These are phyloP conservation scores for Diuraphis noxia DNA, from an alignment of 1,140 invertebrate genomes.

Conservation along the genomic window DNA sequence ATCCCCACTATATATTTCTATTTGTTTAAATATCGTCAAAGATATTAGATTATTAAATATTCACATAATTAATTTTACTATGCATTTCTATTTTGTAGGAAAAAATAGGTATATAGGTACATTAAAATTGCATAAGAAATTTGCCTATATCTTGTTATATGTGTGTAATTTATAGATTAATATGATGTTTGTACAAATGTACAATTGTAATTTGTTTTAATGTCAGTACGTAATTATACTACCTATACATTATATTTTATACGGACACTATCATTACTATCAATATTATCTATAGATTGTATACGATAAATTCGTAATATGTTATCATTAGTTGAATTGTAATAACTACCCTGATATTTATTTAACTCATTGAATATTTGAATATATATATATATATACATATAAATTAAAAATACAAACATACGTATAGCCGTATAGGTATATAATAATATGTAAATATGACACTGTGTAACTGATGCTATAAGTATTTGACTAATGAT, in stretches of 20 bases:
- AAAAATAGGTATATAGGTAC: background rate
- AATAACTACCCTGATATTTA: background rate
- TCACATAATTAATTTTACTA: too few relatives aligned
- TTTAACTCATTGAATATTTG: background rate
- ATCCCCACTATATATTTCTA: too few relatives aligned
- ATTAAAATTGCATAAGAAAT: background rate
- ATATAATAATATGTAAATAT: background rate
- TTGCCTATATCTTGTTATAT: background rate
- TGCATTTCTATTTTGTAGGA: too few relatives aligned
- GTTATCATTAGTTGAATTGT: background rate
- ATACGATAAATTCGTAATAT: background rate
- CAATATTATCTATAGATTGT: background rate
- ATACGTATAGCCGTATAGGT: background rate
- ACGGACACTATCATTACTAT: background rate
- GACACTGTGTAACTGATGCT: background rate
- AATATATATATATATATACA: too few relatives aligned
- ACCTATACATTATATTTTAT: background rate
- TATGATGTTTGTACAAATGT: too few relatives aligned
- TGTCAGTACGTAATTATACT: background rate
- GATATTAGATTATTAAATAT: too few relatives aligned
- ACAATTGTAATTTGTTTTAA: too few relatives aligned
- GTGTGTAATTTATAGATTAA: too few relatives aligned
- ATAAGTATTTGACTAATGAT: background rate
- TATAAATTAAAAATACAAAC: background rate
- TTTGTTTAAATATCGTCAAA: too few relatives aligned